Conservation (phyloP, 2,113 vertebrate species). For the Numenius arquata region DNA sequence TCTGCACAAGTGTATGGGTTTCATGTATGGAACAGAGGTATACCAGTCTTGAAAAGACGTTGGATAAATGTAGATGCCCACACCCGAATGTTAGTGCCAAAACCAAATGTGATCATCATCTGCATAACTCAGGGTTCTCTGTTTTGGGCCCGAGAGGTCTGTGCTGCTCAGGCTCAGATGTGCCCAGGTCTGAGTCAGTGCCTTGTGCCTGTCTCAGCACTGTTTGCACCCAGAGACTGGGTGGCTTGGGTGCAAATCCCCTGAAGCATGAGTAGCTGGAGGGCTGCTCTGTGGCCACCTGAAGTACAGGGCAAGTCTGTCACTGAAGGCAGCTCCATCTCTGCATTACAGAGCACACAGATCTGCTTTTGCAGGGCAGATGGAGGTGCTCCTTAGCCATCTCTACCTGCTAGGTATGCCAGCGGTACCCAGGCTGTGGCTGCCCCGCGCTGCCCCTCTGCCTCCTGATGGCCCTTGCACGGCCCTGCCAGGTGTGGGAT, state of each 20-base stretch:
- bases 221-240: not conserved
- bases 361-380: not conserved
- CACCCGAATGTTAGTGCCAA: fast-evolving
- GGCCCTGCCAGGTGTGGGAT: not conserved
- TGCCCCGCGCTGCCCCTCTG: not conserved
- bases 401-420: too few species aligned
- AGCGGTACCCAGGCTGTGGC: not conserved
- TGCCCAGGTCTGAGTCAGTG: not conserved
- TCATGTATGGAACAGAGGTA: not conserved
- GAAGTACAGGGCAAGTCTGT: not conserved
- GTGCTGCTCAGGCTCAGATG: not conserved
- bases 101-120: not conserved
- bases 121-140: not conserved
- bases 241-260: not conserved
- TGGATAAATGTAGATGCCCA: not conserved
- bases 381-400: not conserved
- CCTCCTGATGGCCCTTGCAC: not conserved
- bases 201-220: not conserved
- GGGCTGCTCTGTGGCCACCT: not conserved
- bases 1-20: not conserved
- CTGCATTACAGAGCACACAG: not conserved
- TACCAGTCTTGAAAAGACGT: not conserved
- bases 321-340: not conserved
- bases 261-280: not conserved
- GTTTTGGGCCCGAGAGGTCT: not conserved